phyloP scores from a whole-genome alignment of 2,888 invertebrate species.

The Diplolepis rosae region DNA sequence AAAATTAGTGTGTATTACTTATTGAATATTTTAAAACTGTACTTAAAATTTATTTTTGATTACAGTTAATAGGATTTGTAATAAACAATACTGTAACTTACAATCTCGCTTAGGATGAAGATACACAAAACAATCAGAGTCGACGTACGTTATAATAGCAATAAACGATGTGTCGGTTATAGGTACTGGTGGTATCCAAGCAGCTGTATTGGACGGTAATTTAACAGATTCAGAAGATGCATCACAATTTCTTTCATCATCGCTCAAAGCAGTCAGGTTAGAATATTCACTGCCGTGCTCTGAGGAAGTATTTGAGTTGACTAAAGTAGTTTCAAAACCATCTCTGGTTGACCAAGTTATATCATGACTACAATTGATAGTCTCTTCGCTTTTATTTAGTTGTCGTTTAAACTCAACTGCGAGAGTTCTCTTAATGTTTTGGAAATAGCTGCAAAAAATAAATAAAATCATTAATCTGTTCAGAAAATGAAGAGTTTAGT shows the following conservation, averaged over 20 bases:
- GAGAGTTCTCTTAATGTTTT: conserved; percentile 53
- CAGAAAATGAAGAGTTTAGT: not conserved
- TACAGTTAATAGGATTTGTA: not conserved
- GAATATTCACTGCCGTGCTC: not conserved
- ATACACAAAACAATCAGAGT: conserved; percentile 73
- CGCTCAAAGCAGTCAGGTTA: conserved; percentile 22
- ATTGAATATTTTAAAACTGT: not conserved
- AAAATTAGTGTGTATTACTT: conserved; percentile 2
- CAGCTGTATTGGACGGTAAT: conserved; percentile 60
- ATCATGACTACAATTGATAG: not conserved
- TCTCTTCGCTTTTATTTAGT: conserved; percentile 37
- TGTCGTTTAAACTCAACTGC: conserved; percentile 62
- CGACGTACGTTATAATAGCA: conserved; percentile 80
- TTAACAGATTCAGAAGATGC: conserved; percentile 31
- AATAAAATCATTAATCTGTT: not conserved
- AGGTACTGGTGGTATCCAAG: conserved; percentile 79
- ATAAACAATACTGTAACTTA: too few species aligned
- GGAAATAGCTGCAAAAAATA: not conserved
- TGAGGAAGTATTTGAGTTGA: not conserved
- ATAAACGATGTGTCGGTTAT: conserved; percentile 76
- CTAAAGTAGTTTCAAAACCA: not conserved
- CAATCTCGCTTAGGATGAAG: conserved; percentile 66
- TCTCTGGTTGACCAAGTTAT: not conserved
- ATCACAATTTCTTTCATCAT: conserved; percentile 18
- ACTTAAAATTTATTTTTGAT: too few species aligned